Evolutionary conservation across 1,140 invertebrate genomes (phyloP), one percentile per base, ranked within the genome.

Genomic region (Pseudomyrmex gracilis): DNA sequence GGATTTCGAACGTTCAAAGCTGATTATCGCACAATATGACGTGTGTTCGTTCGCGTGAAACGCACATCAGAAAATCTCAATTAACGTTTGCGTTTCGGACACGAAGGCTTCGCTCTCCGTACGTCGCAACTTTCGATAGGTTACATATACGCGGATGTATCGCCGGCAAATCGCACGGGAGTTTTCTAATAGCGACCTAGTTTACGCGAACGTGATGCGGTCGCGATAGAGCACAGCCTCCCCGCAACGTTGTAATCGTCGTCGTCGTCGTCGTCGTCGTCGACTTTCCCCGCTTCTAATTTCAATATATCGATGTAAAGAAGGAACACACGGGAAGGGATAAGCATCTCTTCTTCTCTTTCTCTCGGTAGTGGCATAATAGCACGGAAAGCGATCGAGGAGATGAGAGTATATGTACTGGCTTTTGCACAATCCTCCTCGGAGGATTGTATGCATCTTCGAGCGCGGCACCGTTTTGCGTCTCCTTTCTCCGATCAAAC

Each of bases 281-380:
- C 57, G 86, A 87, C 83, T 87, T 87, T 88, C 83, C 80, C 83
- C 73, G 66, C 74, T 85, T 85, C 83, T 58, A 85, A 85, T 88
- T 85, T 87, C 86, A 88, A 88, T 85, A 88, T 85, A 85, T 58
- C 76, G 66, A 53, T 58, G 55, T 82, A 43, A 70, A 70, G 34
- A 76, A 76, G 58, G 64, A 87, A 87, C 76, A 87, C 76, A 55
- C 58, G 53, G 58, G 43, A 34, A 49, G 12, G 78, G 49, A 82
- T 68, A 63, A 45, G 66, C 67, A 51, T 60, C 57, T 84, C 55
- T 60, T 60, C 61, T 55, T 22, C 20, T 53, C 34, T 20, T 80
- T 87, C 7, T 34, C 34, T 60, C 82, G 71, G 77, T 84, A 63
- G 63, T 80, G 82, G 85, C 71, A 82, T 88, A 88, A 88, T 85